A percentile compares a stretch with the other conserved stretches of the same genome.
phyloP scores from a whole-genome alignment of 2,797 vertebrate species.

The Eulemur mongoz region DNA sequence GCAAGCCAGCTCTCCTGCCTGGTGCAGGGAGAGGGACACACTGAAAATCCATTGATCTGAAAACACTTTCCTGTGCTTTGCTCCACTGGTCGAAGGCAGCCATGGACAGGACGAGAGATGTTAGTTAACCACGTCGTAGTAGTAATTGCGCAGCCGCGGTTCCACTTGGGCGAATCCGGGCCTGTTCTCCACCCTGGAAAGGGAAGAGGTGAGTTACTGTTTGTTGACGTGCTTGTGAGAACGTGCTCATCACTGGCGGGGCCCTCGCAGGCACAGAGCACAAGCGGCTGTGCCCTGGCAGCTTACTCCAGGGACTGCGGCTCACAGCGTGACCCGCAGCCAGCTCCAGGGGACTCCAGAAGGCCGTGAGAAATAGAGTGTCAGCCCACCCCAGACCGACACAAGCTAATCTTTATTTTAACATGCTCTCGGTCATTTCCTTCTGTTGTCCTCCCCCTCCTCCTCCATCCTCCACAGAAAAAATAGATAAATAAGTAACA shows the following conservation, averaged over 20 bases:
- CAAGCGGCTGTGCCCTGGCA: background rate
- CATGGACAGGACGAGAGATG: fast-evolving
- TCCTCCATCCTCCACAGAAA: too few relatives aligned
- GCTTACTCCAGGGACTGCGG: fast-evolving
- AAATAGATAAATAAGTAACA: too few relatives aligned
- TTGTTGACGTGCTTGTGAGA: fast-evolving
- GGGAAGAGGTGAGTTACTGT: background rate
- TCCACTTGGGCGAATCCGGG: constrained; percentile 92
- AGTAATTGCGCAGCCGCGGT: constrained; percentile 92
- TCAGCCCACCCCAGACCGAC: background rate
- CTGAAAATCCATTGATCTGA: background rate
- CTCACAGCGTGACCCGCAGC: fast-evolving
- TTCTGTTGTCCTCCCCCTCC: too few relatives aligned
- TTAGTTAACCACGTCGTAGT: constrained; percentile 91
- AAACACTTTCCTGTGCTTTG: fast-evolving
- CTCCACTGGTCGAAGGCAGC: background rate
- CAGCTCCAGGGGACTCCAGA: fast-evolving
- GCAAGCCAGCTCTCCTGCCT: fast-evolving
- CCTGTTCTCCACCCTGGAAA: constrained; percentile 89
- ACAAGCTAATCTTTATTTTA: background rate
- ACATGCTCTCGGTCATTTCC: too few relatives aligned
- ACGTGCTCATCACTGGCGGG: background rate
- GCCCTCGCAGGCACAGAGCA: background rate
- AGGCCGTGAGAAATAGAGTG: fast-evolving
- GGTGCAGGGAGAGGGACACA: background rate